A percentile compares a stretch with the other conserved stretches of the same genome.
Conservation (phyloP, 1,140 invertebrate genomes). For the Papilio machaon region DNA sequence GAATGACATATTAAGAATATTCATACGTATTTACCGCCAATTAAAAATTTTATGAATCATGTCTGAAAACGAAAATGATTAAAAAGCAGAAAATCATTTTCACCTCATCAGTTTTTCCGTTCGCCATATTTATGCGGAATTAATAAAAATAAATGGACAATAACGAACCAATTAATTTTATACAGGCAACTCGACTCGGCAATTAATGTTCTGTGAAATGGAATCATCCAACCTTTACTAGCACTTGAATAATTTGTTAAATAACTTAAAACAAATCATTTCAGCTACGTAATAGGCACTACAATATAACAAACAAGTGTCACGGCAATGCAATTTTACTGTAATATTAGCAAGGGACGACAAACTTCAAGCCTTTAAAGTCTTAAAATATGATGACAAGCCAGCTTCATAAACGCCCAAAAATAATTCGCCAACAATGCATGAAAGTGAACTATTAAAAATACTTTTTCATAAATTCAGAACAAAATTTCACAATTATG, state of each 20-base stretch:
- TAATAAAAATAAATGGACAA: slow-evolving; percentile 24
- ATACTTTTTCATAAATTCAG: background rate
- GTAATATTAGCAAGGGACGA: background rate
- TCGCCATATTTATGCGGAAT: slow-evolving; percentile 2
- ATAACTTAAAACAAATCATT: background rate
- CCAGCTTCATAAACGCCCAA: background rate
- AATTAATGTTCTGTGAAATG: slow-evolving; percentile 22
- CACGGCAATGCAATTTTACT: too few species aligned
- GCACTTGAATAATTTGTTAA: background rate
- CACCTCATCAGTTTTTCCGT: background rate
- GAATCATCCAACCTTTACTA: background rate
- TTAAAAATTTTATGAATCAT: too few species aligned
- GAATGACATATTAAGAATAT: too few species aligned
- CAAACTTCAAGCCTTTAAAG: background rate
- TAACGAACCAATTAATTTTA: slow-evolving; percentile 7
- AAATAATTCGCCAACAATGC: background rate
- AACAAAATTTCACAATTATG: background rate
- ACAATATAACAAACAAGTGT: too few species aligned
- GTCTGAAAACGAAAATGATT: background rate
- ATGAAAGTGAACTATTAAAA: background rate
- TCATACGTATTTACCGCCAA: too few species aligned
- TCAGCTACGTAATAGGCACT: background rate
- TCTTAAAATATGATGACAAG: background rate
- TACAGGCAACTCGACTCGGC: slow-evolving; percentile 5
- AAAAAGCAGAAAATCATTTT: background rate